Base-by-base conservation (phyloP, 2,113 vertebrate species). In the Thymallus thymallus region DNA sequence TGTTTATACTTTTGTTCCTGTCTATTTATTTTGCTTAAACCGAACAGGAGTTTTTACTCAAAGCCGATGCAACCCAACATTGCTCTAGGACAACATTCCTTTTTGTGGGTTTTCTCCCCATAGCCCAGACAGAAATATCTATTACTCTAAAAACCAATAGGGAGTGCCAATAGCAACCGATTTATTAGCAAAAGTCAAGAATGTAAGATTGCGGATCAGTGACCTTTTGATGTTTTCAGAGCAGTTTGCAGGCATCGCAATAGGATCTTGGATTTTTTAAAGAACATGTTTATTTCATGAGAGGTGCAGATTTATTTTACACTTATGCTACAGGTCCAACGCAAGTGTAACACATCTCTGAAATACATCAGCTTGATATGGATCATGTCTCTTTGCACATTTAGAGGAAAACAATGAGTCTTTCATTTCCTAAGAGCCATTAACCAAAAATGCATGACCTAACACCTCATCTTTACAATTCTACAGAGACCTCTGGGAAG, bases 1-100 rank as follows among this genome's bases (percentile, higher is more conserved):
- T 74, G 76, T 88, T 84, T 87, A 87, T 83, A 82, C 82, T 85
- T 78, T 76, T 74, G 78, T 84, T 85, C 69, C 60, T 62, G 75
- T 74, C 61, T 66, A 73, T 80, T 84, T 84, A 70, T 77, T 88
- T 79, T 85, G 73, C 64, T 70, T 72, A 71, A 81, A 84, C 68
- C 76, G 48, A 63, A 76, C 77, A 79, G 72, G 68, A 72, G 48
- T 66, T 83, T 86, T 55, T 66, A 4, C 60, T 81, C 69, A 69
- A 77, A 80, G 76, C 9, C 72, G 13, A 61, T 60, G 45, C 70
- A 66, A 65, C 29, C 58, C 65, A 45, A 72, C 30, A 69, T 64
- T 72, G 74, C 70, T 26, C 18, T 22, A 61, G 29, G 67, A 0
- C 46, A 29, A 71, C 65, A 69, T 70, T 76, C 66, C n/a, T n/a